These are phyloP conservation scores for Pomatostomus ruficeps DNA, from an alignment of 2,113 vertebrate species.

Conservation along the genomic window DNA sequence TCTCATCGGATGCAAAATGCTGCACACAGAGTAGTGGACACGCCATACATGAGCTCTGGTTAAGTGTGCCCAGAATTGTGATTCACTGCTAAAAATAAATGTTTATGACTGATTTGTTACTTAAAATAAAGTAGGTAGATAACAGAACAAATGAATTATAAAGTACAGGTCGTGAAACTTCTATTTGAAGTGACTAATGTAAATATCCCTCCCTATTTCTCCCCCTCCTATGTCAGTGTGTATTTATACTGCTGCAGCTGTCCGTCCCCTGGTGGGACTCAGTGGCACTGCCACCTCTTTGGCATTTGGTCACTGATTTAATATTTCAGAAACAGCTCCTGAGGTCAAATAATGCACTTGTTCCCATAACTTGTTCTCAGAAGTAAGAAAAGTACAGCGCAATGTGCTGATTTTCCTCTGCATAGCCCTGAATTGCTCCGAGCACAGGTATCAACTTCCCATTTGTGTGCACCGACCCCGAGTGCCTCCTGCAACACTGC, in stretches of 20 bases:
- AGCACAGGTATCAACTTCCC: background rate
- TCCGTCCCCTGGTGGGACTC: background rate
- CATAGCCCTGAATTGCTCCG: background rate
- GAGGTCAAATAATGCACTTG: background rate
- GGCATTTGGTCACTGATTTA: background rate
- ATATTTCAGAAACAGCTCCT: background rate
- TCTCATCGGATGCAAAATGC: background rate
- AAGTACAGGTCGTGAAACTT: background rate
- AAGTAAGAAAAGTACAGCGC: background rate
- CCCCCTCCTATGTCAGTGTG: accelerated
- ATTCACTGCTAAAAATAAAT: background rate
- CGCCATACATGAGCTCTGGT: accelerated
- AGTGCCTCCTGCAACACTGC: background rate
- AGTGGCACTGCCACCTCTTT: background rate
- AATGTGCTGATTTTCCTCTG: background rate
- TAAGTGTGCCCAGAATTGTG: background rate
- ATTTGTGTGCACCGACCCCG: background rate
- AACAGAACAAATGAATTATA: background rate
- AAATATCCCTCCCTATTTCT: background rate
- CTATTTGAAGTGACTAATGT: background rate
- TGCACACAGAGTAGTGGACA: background rate
- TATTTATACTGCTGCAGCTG: background rate
- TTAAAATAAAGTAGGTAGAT: background rate
- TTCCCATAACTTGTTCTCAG: background rate
- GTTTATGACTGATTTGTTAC: background rate